Evolutionary conservation across 53 echinoderm and acorn worm genomes (phyloP).

Genomic region (Holothuria leucospilota): DNA sequence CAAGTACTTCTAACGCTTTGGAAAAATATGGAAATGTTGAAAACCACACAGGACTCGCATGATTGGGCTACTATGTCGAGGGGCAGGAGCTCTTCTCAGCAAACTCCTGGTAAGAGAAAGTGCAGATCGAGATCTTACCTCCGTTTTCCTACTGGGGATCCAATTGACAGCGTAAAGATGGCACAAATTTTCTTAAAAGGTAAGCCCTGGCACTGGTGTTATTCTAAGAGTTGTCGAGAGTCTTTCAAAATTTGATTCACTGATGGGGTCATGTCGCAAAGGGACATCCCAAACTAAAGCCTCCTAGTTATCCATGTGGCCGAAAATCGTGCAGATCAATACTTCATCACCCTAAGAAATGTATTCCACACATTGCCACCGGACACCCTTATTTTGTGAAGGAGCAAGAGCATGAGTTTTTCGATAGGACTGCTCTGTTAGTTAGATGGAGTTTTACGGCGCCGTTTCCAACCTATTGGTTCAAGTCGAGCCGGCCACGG

Average conservation of each 20-base stretch:
- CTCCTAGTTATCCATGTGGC: conserved; percentile 1
- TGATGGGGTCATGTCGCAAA: too few relatives aligned
- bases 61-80: not conserved
- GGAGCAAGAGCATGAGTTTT: conserved; percentile 12
- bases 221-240: not conserved
- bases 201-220: conserved; percentile 12
- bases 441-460: too few relatives aligned
- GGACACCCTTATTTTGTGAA: not conserved
- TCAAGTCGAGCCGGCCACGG: too few relatives aligned
- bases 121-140: not conserved
- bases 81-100: conserved; percentile 1
- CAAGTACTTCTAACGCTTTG: too few relatives aligned
- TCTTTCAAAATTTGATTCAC: not conserved
- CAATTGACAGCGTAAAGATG: too few relatives aligned
- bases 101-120: not conserved
- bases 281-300: not conserved
- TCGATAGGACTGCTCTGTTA: too few relatives aligned
- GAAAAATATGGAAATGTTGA: too few relatives aligned
- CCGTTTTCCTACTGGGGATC: not conserved
- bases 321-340: not conserved
- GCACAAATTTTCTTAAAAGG: too few relatives aligned
- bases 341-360: not conserved
- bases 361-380: not conserved
- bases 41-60: too few relatives aligned
- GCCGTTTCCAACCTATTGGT: too few relatives aligned